Base-by-base conservation (phyloP, 2,797 vertebrate genomes). In the Salarias fasciatus region DNA sequence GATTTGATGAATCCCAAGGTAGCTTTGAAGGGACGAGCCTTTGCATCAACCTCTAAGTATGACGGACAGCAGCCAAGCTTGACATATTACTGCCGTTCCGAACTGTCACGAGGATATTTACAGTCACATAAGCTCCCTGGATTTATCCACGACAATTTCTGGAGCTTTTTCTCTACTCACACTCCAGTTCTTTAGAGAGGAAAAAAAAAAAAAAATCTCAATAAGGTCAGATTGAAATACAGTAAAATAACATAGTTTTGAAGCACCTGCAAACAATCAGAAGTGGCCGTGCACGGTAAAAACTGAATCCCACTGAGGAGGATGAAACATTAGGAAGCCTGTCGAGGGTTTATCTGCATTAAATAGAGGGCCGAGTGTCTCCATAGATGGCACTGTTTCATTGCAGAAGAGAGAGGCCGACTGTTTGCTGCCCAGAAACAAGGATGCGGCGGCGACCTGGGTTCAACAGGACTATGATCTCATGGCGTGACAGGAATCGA, bases 331-430 rank as follows among this genome's bases (percentile, higher is more conserved):
- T 14, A 49, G 30, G 11, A 43, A 12, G 7, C 6, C 11, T 59
- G 18, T 5, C 7, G 3, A 5, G 15, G 44, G 31, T 67, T 42
- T 28, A 2, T 36, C 31, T 70, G 38, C 31, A 54, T 40, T 44
- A 8, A 59, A 61, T 10, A 2, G 6, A 31, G 47, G 36, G 7
- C 41, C 47, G 8, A 10, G 8, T 28, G 0, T 69, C 51, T 73
- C 87, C 58, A 77, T 88, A 90, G 89, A 85, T 86, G 89, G 89
- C 86, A 74, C 79, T 90, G 87, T 87, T 89, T 87, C 84, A 72
- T 73, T 36, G 31, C 76, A 57, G 49, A 62, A 83, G 64, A 77
- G 37, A 29, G 28, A 35, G 31, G 0, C 8, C 1, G 28, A 52
- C 51, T 59, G 49, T 82, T 56, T 66, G 85, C 77, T 80, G 77